Percentiles rank a stretch among this genome's conserved stretches.
These are phyloP conservation scores for Microplitis manilae DNA, from an alignment of 2,888 invertebrate genomes.

Conservation along the genomic window DNA sequence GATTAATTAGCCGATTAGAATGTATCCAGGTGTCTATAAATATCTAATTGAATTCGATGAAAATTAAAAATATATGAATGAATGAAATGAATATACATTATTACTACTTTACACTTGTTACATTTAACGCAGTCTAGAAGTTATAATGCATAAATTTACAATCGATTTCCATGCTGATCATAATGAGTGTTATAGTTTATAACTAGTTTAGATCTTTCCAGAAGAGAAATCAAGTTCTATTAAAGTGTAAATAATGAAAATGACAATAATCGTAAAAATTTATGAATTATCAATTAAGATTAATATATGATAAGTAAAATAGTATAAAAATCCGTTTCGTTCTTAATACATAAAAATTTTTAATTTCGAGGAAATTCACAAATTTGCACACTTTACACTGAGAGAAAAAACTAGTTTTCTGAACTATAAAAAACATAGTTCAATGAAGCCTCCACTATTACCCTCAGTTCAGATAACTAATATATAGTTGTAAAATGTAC, in stretches of 20 bases:
- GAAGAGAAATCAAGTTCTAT: background rate
- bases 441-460: too few species aligned
- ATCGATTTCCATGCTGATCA: background rate
- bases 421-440: too few species aligned
- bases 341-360: too few species aligned
- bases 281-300: too few species aligned
- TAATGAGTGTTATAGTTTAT: background rate
- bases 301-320: too few species aligned
- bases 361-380: too few species aligned
- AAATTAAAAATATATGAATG: background rate
- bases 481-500: too few species aligned
- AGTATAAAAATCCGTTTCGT: too few species aligned
- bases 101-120: background rate
- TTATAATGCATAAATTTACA: background rate
- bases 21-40: background rate
- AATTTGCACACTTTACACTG: too few species aligned
- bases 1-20: background rate
- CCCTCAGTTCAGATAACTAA: too few species aligned
- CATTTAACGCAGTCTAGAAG: background rate
- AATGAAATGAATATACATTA: background rate
- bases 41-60: background rate
- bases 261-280: background rate
- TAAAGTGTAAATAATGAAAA: background rate
- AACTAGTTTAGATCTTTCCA: background rate
- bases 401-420: too few species aligned